Percentiles rank a stretch among this genome's conserved stretches.
phyloP scores from a whole-genome alignment of 1,140 invertebrate genomes.

The Pararge aegeria region DNA sequence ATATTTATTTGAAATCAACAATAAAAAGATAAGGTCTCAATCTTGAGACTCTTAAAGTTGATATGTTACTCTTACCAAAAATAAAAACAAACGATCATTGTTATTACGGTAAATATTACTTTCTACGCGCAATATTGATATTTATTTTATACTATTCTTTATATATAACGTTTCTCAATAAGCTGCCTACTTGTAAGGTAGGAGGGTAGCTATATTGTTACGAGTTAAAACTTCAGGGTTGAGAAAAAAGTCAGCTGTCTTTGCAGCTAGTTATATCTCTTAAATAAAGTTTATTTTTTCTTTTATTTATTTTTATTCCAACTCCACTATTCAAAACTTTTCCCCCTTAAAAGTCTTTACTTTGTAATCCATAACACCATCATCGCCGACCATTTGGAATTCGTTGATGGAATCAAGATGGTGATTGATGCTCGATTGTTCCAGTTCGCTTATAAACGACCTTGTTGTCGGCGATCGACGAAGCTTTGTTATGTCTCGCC shows the following conservation, averaged over 20 bases:
- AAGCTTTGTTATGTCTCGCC: slow-evolving; percentile 9
- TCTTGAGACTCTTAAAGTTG: not conserved
- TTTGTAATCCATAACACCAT: not conserved
- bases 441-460: slow-evolving; percentile 5
- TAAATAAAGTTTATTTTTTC: too few species aligned
- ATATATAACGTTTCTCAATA: not conserved
- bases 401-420: slow-evolving; percentile 4
- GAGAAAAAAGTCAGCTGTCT: too few species aligned
- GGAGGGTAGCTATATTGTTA: too few species aligned
- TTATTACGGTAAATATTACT: not conserved
- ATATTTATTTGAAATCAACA: not conserved
- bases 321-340: too few species aligned
- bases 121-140: not conserved
- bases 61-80: not conserved
- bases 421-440: slow-evolving; percentile 20
- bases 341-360: too few species aligned
- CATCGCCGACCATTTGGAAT: slow-evolving; percentile 9
- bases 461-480: slow-evolving; percentile 3
- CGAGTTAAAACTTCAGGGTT: too few species aligned
- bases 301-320: too few species aligned
- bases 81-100: slow-evolving; percentile 1
- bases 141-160: slow-evolving; percentile 1
- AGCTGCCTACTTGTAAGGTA: not conserved
- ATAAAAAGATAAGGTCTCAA: not conserved
- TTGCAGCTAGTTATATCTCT: too few species aligned